phyloP scores from a whole-genome alignment of 2,888 invertebrate genomes.

The Limenitis camilla region DNA sequence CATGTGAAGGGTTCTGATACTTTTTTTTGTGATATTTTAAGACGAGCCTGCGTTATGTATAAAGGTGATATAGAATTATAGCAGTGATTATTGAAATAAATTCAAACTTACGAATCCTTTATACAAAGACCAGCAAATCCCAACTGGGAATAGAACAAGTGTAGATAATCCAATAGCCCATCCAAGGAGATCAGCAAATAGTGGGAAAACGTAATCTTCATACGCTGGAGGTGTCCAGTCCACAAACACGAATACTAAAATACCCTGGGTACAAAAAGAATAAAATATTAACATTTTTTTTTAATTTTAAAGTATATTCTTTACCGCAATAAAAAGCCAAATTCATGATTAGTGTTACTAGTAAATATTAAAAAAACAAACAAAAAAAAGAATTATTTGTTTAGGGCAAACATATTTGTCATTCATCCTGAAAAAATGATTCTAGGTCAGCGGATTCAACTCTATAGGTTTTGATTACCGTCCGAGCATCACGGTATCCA shows the following conservation, averaged over 20 bases:
- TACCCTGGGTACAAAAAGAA: slow-evolving; percentile 67
- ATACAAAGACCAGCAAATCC: slow-evolving; percentile 62
- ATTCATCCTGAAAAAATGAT: too few species aligned
- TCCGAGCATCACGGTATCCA: too few species aligned
- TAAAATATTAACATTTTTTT: slow-evolving; percentile 23
- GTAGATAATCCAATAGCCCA: slow-evolving; percentile 83
- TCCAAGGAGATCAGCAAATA: slow-evolving; percentile 81
- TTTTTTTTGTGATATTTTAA: background rate
- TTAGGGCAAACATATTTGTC: too few species aligned
- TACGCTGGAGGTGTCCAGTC: slow-evolving; percentile 79
- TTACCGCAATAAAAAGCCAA: background rate
- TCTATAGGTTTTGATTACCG: too few species aligned
- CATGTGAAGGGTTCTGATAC: too few species aligned
- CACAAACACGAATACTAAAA: slow-evolving; percentile 82
- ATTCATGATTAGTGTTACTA: too few species aligned
- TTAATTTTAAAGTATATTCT: background rate
- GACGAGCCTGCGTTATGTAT: background rate
- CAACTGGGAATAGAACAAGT: slow-evolving; percentile 79
- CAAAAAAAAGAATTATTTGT: too few species aligned
- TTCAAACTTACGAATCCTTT: slow-evolving; percentile 54
- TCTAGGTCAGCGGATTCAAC: too few species aligned
- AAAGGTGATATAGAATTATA: background rate
- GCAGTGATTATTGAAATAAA: background rate
- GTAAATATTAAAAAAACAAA: too few species aligned
- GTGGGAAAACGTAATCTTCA: slow-evolving; percentile 79